Base-by-base conservation (phyloP, 2,797 vertebrate genomes). In the Apogon hyalosoma region DNA sequence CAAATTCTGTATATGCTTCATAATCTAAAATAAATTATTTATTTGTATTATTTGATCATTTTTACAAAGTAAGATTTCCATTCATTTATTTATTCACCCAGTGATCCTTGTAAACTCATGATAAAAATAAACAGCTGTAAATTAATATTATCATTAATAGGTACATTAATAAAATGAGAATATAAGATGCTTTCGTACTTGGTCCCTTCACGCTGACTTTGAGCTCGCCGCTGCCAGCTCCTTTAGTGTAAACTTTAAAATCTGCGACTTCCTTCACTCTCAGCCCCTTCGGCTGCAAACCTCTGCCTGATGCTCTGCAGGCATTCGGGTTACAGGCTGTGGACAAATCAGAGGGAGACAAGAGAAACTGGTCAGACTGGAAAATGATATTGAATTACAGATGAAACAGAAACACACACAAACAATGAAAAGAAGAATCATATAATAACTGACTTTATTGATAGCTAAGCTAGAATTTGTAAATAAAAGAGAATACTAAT, bases 201-300 rank as follows among this genome's bases (percentile, higher is more conserved):
- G 97, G 97, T 49, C 96, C 96, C 92, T 96, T 98, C 79, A 98
- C 90, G 0, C 92, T 89, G 74, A 99, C 96, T 53, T 94, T 95
- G 63, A 98, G 93, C 13, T 95, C 94, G 24, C 97, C 97, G 0
- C 92, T 98, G 92, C 97, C 97, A 0, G 97, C 97, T 19, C 96
- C 97, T 88, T 97, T 97, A 45, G 97, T 98, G 88, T 95, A 95
- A 52, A 98, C 97, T 85, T 95, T 96, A 93, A 99, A 99, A 90
- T 98, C 97, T 0, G 97, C 97, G 82, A 94, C 92, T 66, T 98
- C 97, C 75, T 97, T 97, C 51, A 97, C 95, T 18, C 97, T 93
- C 18, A 99, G 92, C 0, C 97, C 97, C 90, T 97, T 98, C 42
- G 97, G 96, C 92, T 99, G 97, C 49, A 99, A 94, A 54, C 97